Evolutionary conservation across 1,140 invertebrate genomes (phyloP).

Genomic region (Gyrodactylus salaris): DNA sequence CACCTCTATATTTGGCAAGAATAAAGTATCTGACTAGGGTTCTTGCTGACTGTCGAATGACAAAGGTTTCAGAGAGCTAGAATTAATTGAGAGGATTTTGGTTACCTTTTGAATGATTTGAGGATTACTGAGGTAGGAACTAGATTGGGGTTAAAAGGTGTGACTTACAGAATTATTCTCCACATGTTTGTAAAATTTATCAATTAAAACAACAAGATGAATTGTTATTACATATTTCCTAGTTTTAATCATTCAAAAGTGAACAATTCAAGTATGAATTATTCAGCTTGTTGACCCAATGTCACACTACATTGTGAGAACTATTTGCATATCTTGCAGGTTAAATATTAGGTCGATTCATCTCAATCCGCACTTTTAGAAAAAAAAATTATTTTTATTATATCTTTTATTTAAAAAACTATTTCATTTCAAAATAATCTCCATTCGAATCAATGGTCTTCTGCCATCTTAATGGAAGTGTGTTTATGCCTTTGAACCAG

Average conservation of each 20-base stretch:
- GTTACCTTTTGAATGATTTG: background rate
- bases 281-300: background rate
- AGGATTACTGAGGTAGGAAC: background rate
- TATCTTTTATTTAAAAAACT: too few species aligned
- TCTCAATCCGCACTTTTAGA: too few species aligned
- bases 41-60: background rate
- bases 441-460: too few species aligned
- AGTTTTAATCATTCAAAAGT: background rate
- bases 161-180: background rate
- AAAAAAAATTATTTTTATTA: too few species aligned
- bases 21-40: background rate
- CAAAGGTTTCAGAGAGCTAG: background rate
- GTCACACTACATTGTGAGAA: too few species aligned
- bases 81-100: too few species aligned
- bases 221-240: background rate
- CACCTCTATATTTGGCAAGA: background rate
- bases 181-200: background rate
- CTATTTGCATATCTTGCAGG: too few species aligned
- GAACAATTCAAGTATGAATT: background rate
- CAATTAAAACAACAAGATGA: background rate
- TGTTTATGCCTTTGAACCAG: too few species aligned
- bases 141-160: background rate
- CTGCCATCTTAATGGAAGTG: too few species aligned
- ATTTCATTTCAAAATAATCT: too few species aligned
- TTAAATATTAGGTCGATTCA: too few species aligned